Evolutionary conservation across 2,888 invertebrate genomes (phyloP), one percentile per base, ranked within the genome.

Genomic region (Morinoia aosen): DNA sequence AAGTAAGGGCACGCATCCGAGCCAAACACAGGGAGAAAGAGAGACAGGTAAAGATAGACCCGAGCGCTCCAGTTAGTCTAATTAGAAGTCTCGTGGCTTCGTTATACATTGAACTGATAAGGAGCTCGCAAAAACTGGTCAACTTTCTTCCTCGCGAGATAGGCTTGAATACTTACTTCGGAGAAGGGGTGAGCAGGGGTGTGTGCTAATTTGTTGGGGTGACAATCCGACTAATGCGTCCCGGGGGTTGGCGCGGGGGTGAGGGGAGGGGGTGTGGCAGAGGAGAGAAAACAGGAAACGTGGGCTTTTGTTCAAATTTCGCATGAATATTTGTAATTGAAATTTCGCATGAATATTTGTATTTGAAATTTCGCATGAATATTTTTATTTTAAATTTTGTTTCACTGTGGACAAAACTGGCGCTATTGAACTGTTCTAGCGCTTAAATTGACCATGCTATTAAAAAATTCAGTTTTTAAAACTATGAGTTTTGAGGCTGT

Each of bases 51-150:
- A 76, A 76, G 76, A 76, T 76, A 76, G 76, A 76, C 76, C 76
- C 76, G 25, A 33, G 76, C 76, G 76, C 76, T 76, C 90, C 40
- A 48, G 90, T 48, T 90, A 90, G 40, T 40, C 90, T 90, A 90
- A 90, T 90, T 90, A 90, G 90, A 90, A 90, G 90, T 90, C 40
- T 90, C 90, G 90, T 48, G 90, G 90, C 90, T 90, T 90, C 90
- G 90, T 76, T 90, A 90, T 90, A 90, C 90, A 90, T 48, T 48
- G 40, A 48, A 25, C 90, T 90, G 90, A 90, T 90, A 90, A 48
- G 90, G 40, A 11, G 25, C 90, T 39, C 11, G 19, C 90, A 90
- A 90, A 90, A 90, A 90, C 90, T 40, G 90, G 90, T 48, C 90
- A 90, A 90, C 90, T 90, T 90, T 90, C 90, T 48, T 90, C 90